phyloP scores from a whole-genome alignment of 2,797 vertebrate species.

The Crypturellus tataupa region DNA sequence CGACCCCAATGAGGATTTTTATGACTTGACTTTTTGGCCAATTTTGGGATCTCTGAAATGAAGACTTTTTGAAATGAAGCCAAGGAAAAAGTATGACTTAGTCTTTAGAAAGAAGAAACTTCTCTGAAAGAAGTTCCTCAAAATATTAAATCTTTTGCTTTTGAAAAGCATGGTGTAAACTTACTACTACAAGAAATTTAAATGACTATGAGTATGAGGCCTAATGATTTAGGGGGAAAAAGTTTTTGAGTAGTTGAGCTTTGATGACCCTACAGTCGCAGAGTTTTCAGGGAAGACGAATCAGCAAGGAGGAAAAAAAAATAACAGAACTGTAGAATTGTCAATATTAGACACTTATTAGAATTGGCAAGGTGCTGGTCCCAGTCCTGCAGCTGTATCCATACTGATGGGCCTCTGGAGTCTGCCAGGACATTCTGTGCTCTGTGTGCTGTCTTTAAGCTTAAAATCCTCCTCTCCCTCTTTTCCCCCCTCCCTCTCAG shows the following conservation, averaged over 20 bases:
- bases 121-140: not conserved
- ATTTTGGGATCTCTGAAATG: not conserved
- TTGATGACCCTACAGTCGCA: not conserved
- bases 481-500: not conserved
- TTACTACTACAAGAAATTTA: not conserved
- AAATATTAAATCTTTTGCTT: not conserved
- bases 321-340: not conserved
- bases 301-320: not conserved
- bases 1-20: not conserved
- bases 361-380: not conserved
- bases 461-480: not conserved
- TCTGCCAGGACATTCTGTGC: rapidly evolving
- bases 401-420: not conserved
- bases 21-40: not conserved
- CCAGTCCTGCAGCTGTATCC: not conserved
- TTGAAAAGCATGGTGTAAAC: not conserved
- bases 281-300: not conserved
- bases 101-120: not conserved
- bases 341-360: not conserved
- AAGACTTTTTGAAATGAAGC: not conserved
- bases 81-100: not conserved
- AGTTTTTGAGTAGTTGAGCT: not conserved
- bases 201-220: not conserved
- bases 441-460: not conserved
- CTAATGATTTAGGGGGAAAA: not conserved